Base-by-base conservation (phyloP, 2,888 invertebrate species). In the Salticus scenicus region DNA sequence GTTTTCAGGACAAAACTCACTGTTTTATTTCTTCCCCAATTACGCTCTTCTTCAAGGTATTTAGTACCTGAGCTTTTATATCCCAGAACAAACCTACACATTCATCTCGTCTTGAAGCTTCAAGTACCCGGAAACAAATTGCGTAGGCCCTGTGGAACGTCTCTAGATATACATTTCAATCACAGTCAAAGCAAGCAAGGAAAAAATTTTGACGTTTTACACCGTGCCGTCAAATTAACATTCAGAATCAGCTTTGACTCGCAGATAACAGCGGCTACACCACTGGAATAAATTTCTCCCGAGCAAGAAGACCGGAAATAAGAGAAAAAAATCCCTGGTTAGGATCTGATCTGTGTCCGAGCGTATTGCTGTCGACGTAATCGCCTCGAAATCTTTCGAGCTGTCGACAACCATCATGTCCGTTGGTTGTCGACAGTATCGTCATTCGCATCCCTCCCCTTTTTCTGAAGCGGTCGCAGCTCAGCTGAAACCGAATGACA, bases 211-310 rank as follows among this genome's bases (percentile, higher is more conserved):
- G 83, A 84, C 83, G 42, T 67, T 42, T 84, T 77, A 84, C 83
- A 84, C 77, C 51, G 57, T 77, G 66, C 77, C 69, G 71, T 84
- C 83, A 78, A 73, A 72, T 84, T 84, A 84, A 73, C 66, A 84
- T 84, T 72, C 83, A 63, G 42, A 31, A 17, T 20, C 74, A 24
- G 70, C 42, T 33, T n/a, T 69, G 20, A 37, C 20, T 20, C 8
- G 33, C 37, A 47, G 83, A 77, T 84, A 84, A 84, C 75, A 42
- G 41, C n/a, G 12, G 20, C 47, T 41, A 69, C 74, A 75, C 47
- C 64, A 28, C n/a, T 31, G 30, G 82, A 71, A 76, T 66, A 76
- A 72, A 70, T 42, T 70, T 41, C 28, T 1, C 28, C 17, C 14
- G n/a, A 41, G 20, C 41, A 63, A 30, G 47, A 20, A n/a, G 42